Base-by-base conservation (phyloP, 2,113 vertebrate genomes). In the Neopipo cinnamomea region DNA sequence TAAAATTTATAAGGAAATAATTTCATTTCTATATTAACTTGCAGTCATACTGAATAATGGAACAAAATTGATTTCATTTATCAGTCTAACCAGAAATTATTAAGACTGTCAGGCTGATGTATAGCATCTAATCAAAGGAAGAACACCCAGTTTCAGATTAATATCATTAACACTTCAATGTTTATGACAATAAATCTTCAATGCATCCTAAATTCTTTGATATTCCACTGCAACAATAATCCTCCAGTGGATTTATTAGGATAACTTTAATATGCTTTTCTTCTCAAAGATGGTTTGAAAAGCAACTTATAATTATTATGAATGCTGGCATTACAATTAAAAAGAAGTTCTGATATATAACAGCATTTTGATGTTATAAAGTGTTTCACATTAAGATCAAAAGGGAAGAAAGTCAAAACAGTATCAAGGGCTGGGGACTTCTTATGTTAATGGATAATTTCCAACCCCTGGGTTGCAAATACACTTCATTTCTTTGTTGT, bases 171-270 rank as follows among this genome's bases (percentile, higher is more conserved):
- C 56, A 91, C 65, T 84, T 97, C 74, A 89, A 12, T 92, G 93
- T 94, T 93, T 94, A 37, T 88, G 82, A 95, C 91, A 95, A 96
- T 97, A 96, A 96, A 96, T 97, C 70, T 73, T 97, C 88, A 94
- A 49, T 94, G 72, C 75, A 88, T 80, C 84, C 59, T 63, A 80
- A 97, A 50, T 89, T 94, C 89, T 97, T 97, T 96, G 93, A 96
- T 96, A 96, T 97, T 96, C 50, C 84, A 92, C 71, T 82, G 95
- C 88, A 97, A 96, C 95, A 72, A 71, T 90, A 93, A 94, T 97
- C 90, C 96, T 94, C 95, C 61, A 90, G 92, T 91, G 93, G 92
- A 79, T 97, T 97, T 95, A 95, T 97, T 97, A 96, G 84, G 88
- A 92, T 95, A 66, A 85, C 89, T 92, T 97, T 96, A 95, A 94